These are phyloP conservation scores for Centropus unirufus DNA, from an alignment of 2,113 vertebrate species.

Conservation along the genomic window DNA sequence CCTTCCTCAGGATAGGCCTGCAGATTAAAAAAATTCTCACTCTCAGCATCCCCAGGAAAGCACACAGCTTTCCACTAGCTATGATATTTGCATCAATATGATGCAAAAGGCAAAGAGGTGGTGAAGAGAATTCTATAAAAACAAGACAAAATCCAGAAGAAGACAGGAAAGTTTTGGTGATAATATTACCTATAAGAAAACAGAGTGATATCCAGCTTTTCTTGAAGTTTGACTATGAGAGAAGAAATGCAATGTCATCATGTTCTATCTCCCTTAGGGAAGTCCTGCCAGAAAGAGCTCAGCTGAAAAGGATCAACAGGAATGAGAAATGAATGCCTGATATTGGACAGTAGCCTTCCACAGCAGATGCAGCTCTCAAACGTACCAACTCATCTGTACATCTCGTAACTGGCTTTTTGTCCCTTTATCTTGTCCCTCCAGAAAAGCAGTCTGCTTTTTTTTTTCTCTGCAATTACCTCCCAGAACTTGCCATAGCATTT, in stretches of 20 bases:
- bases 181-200: background rate
- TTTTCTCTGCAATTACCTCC: background rate
- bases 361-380: background rate
- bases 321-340: background rate
- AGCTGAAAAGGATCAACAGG: background rate
- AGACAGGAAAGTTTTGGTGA: background rate
- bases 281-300: background rate
- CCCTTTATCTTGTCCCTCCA: background rate
- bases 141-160: background rate
- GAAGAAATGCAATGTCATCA: background rate
- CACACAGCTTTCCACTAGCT: background rate
- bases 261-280: background rate
- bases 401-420: background rate
- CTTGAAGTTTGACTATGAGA: background rate
- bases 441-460: background rate
- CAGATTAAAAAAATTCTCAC: background rate
- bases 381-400: background rate
- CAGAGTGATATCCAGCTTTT: background rate
- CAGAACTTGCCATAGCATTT: background rate
- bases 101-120: background rate
- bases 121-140: background rate
- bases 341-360: background rate
- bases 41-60: background rate
- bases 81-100: background rate
- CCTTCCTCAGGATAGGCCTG: background rate